Evolutionary conservation across 1,140 invertebrate species (phyloP).

Genomic region (Bombus sylvicola): DNA sequence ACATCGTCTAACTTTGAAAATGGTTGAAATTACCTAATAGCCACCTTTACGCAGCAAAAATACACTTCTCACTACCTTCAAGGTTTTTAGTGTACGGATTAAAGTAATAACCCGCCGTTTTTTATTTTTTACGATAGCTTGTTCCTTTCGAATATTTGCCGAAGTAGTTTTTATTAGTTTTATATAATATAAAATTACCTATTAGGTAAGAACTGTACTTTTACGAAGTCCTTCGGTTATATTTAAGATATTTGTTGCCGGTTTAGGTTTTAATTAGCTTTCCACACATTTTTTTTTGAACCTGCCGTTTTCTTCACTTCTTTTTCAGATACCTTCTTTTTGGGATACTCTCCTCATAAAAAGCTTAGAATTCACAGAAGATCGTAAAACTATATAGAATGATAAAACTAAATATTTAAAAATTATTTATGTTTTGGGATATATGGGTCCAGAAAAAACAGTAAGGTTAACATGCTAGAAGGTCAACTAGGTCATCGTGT

Average conservation of each 20-base stretch:
- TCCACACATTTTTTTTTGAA: too few species aligned
- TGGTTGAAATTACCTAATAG: constrained; percentile 68
- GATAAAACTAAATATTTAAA: too few species aligned
- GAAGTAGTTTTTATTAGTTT: background rate
- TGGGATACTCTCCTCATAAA: too few species aligned
- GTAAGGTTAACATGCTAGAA: background rate
- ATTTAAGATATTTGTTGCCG: too few species aligned
- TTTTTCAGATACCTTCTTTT: too few species aligned
- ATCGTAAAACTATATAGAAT: too few species aligned
- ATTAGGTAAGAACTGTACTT: background rate
- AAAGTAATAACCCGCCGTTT: background rate
- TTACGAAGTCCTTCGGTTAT: background rate
- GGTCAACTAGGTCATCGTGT: background rate
- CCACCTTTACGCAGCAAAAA: background rate
- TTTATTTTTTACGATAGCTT: background rate
- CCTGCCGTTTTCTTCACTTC: too few species aligned
- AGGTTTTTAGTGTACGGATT: background rate
- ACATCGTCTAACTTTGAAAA: constrained; percentile 65
- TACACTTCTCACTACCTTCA: background rate
- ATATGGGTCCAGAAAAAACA: too few species aligned
- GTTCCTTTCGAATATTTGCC: background rate
- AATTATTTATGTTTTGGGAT: too few species aligned
- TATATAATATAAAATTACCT: background rate
- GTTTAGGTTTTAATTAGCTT: too few species aligned
- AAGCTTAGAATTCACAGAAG: too few species aligned